A percentile compares a stretch with the other conserved stretches of the same genome.
These are phyloP conservation scores for Dermolepida albohirtum DNA, from an alignment of 2,888 invertebrate species.

Conservation along the genomic window DNA sequence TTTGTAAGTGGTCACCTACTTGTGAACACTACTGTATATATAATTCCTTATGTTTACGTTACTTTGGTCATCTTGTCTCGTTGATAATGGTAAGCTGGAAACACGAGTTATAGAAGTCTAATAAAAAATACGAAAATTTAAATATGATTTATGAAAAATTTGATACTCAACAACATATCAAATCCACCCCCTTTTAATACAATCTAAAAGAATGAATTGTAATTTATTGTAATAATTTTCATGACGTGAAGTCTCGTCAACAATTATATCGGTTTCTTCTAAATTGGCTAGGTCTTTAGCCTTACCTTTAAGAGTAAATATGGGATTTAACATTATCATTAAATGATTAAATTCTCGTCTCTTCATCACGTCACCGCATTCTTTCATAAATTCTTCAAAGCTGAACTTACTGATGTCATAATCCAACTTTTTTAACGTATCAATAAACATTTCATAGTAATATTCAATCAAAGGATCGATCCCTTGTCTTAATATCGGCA, in stretches of 20 bases:
- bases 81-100: too few relatives aligned
- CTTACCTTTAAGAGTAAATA: conserved; percentile 58
- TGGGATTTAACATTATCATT: conserved; percentile 62
- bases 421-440: conserved; percentile 57
- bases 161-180: too few relatives aligned
- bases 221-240: conserved; percentile 28
- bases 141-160: too few relatives aligned
- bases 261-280: background rate
- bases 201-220: conserved; percentile 22
- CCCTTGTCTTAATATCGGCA: conserved; percentile 59
- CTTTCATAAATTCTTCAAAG: conserved; percentile 60
- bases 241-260: background rate
- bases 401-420: conserved; percentile 58
- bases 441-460: conserved; percentile 61
- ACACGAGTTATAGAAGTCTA: too few relatives aligned
- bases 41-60: too few relatives aligned
- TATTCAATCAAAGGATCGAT: conserved; percentile 64
- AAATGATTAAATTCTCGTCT: conserved; percentile 62
- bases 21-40: too few relatives aligned
- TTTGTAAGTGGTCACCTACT: too few relatives aligned
- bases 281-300: conserved; percentile 60
- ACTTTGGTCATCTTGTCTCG: too few relatives aligned
- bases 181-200: conserved; percentile 27
- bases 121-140: too few relatives aligned
- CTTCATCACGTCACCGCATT: conserved; percentile 58